Conservation (phyloP, 1,140 invertebrate species). For the Eurosta solidaginis region DNA sequence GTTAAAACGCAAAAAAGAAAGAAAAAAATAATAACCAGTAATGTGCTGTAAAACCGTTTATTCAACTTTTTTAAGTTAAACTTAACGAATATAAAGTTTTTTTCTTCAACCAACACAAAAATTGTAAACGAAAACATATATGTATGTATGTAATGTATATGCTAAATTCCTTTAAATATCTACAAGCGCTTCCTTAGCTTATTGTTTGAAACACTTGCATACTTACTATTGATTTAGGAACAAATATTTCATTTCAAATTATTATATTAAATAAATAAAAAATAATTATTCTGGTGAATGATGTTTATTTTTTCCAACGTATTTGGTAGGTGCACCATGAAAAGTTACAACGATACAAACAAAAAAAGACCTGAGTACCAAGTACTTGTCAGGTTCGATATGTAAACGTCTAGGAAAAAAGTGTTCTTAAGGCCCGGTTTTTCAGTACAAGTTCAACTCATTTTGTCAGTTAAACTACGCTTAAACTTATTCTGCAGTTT, state of each 20-base stretch:
- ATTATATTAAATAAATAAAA: neutral
- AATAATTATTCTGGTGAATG: neutral
- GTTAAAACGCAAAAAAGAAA: neutral
- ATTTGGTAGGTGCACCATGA: no score
- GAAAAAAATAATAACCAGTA: neutral
- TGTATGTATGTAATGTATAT: neutral
- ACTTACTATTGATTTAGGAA: neutral
- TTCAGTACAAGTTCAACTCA: no score
- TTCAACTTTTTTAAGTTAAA: neutral
- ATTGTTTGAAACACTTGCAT: neutral
- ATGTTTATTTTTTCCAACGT: neutral
- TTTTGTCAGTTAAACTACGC: no score
- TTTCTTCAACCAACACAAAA: neutral
- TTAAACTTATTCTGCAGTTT: no score
- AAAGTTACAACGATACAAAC: no score
- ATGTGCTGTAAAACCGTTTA: neutral
- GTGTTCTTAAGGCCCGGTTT: no score
- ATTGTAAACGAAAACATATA: no score
- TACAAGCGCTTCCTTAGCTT: constrained; percentile 9
- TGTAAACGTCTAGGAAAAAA: no score
- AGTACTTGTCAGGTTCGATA: no score
- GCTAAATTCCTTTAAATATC: neutral
- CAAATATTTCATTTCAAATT: no score
- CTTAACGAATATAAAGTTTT: neutral
- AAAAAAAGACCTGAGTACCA: no score